Evolutionary conservation across 1,140 invertebrate species (phyloP).

Genomic region (Drosophila malerkotliana): DNA sequence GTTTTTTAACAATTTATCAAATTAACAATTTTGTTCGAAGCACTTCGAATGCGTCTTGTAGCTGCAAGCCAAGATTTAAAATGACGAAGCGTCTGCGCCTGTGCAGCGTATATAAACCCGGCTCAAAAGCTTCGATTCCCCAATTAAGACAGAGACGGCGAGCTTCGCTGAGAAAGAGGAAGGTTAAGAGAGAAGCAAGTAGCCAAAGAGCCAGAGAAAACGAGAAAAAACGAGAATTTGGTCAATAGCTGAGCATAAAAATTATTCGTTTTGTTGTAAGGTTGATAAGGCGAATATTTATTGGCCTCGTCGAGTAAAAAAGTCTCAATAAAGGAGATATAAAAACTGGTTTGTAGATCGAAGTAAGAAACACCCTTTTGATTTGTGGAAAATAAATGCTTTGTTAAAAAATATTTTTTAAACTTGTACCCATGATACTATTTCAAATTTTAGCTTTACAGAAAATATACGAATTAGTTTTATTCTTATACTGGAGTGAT

Average conservation of each 20-base stretch:
- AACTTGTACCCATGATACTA: no score
- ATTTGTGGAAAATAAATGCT: no score
- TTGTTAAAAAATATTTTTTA: no score
- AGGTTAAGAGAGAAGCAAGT: constrained; percentile 11
- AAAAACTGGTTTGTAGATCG: not conserved
- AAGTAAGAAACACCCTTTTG: not conserved
- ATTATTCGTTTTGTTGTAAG: constrained; percentile 15
- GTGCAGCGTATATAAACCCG: constrained; percentile 70
- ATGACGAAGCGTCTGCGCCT: constrained; percentile 53
- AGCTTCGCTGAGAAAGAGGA: not conserved
- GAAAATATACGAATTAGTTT: no score
- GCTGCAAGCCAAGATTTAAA: constrained; percentile 60
- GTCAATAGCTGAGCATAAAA: constrained; percentile 38
- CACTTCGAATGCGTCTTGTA: constrained; percentile 40
- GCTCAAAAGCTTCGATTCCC: constrained; percentile 9
- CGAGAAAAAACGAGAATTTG: constrained; percentile 39
- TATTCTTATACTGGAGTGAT: no score
- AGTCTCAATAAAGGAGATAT: not conserved
- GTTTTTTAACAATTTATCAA: constrained; percentile 32
- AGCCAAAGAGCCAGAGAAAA: constrained; percentile 14
- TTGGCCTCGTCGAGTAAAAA: constrained; percentile 22
- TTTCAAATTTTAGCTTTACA: no score
- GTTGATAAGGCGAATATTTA: constrained; percentile 47
- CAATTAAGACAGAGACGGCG: not conserved
- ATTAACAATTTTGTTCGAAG: constrained; percentile 17